A percentile compares a stretch with the other conserved stretches of the same genome.
phyloP scores from a whole-genome alignment of 1,140 invertebrate genomes.

The Pollicipes pollicipes region DNA sequence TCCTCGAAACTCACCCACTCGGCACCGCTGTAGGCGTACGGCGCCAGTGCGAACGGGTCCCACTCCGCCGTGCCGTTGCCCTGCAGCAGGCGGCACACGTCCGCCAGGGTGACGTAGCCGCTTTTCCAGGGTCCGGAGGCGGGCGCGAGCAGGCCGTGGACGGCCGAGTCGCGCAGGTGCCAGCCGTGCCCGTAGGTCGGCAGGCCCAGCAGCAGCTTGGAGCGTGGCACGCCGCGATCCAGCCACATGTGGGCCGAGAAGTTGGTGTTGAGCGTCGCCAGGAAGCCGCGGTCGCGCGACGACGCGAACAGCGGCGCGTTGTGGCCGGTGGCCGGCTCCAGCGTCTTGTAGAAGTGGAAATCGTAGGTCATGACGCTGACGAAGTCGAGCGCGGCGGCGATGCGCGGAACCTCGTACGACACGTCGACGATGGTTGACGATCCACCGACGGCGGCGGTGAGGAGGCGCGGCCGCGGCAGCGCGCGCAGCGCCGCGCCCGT shows the following conservation, averaged over 20 bases:
- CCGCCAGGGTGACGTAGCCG: background rate
- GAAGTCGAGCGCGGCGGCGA: background rate
- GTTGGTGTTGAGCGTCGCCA: background rate
- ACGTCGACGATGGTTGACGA: slow-evolving; percentile 11
- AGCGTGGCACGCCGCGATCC: background rate
- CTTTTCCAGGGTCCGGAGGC: background rate
- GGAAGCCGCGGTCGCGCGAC: background rate
- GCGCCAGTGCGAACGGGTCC: background rate
- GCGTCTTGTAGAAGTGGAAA: background rate
- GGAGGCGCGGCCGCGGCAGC: background rate
- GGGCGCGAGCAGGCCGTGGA: background rate
- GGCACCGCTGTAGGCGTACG: background rate
- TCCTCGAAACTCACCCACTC: background rate
- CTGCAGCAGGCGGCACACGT: background rate
- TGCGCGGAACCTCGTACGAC: slow-evolving; percentile 5
- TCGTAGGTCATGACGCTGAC: slow-evolving; percentile 3
- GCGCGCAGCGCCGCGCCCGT: background rate
- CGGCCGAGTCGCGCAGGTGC: background rate
- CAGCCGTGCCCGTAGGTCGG: background rate
- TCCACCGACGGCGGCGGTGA: slow-evolving; percentile 15
- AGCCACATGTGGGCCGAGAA: background rate
- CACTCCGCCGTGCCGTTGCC: background rate
- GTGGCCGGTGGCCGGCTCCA: background rate
- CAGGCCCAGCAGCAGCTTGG: background rate
- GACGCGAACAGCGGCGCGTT: background rate